Percentiles rank a stretch among this genome's conserved stretches.
Conservation (phyloP, 2,113 vertebrate species). For the Capreolus pygargus region DNA sequence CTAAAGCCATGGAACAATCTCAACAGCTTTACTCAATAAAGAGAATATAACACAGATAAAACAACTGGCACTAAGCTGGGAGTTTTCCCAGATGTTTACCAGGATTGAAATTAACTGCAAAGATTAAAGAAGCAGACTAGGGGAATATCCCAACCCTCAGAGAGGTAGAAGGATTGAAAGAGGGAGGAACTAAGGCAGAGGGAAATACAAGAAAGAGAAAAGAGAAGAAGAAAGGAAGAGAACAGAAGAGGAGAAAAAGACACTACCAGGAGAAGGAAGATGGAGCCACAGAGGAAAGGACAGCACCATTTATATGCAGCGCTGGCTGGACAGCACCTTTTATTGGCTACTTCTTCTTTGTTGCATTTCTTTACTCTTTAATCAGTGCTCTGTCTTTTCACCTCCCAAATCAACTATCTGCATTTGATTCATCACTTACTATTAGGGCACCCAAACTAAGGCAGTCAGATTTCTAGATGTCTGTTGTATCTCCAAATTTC, state of each 20-base stretch:
- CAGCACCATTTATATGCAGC: not conserved
- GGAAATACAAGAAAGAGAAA: not conserved
- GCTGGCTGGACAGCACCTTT: not conserved
- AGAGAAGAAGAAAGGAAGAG: not conserved
- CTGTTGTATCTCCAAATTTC: not conserved
- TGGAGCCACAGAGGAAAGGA: not conserved
- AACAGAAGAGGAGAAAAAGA: not conserved
- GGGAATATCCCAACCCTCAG: accelerated
- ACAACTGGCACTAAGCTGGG: not conserved
- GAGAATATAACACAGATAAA: not conserved
- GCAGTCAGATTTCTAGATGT: not conserved
- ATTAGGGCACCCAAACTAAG: not conserved
- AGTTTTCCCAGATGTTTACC: not conserved
- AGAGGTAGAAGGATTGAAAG: not conserved
- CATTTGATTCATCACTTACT: not conserved
- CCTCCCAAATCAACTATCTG: not conserved
- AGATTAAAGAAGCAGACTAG: not conserved
- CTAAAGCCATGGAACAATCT: not conserved
- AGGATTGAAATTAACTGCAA: not conserved
- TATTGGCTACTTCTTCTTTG: not conserved
- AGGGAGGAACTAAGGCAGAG: accelerated
- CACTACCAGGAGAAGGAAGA: not conserved
- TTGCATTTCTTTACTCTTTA: not conserved
- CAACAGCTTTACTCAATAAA: not conserved
- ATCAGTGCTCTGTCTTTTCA: not conserved